Evolutionary conservation across 2,797 vertebrate genomes (phyloP).

Genomic region (Pseudopleuronectes americanus): DNA sequence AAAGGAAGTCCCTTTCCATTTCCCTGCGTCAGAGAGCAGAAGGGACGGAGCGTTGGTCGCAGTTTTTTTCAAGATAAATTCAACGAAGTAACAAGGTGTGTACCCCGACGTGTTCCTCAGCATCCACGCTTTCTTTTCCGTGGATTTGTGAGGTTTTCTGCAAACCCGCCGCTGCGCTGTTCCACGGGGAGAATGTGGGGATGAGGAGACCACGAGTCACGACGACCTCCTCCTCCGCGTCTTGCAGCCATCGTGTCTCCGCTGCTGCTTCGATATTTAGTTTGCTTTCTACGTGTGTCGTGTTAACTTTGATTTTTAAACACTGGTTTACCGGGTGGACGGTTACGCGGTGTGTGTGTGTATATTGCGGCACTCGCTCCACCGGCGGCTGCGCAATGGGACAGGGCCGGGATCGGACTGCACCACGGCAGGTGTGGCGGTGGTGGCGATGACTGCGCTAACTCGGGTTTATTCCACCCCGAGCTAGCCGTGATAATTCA

Average conservation of each 20-base stretch:
- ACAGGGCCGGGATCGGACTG: constrained; percentile 15
- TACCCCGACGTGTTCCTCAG: accelerated
- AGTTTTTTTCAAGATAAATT: constrained; percentile 83
- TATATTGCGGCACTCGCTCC: constrained; percentile 48
- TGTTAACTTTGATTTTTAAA: no score
- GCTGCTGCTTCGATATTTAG: neutral
- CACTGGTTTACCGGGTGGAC: no score
- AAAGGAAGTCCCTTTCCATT: constrained; percentile 83
- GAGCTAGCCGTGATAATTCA: neutral
- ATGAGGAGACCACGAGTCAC: constrained; percentile 33
- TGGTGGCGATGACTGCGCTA: constrained; percentile 44
- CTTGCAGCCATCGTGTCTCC: neutral
- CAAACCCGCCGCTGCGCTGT: accelerated
- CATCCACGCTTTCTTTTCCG: accelerated
- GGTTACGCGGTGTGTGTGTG: no score
- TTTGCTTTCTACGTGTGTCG: no score
- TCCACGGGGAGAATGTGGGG: neutral
- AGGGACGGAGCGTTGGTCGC: constrained; percentile 73
- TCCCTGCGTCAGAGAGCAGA: constrained; percentile 79
- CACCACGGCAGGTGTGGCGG: constrained; percentile 69
- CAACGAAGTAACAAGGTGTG: constrained; percentile 80
- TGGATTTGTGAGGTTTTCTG: neutral
- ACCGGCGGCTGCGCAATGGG: constrained; percentile 5
- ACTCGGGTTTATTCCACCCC: neutral
- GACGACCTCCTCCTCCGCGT: constrained; percentile 38